These are phyloP conservation scores for Furnarius figulus DNA, from an alignment of 2,113 vertebrate species.

Conservation along the genomic window DNA sequence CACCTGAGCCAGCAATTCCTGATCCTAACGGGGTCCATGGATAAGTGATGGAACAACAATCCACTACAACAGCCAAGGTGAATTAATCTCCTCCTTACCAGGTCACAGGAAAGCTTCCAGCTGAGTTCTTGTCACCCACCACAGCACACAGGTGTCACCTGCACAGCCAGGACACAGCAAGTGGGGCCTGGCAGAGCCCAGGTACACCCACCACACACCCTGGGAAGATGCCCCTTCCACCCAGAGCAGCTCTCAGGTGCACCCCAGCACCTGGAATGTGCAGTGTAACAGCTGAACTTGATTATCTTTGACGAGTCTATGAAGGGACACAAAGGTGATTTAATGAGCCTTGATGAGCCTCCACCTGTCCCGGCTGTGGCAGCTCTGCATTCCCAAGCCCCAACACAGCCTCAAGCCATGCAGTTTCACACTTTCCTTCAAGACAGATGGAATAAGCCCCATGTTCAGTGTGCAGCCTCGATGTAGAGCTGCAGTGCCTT, in stretches of 20 bases:
- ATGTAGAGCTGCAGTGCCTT: not conserved
- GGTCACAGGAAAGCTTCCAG: not conserved
- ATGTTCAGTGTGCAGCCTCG: rapidly evolving
- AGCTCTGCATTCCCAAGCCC: not conserved
- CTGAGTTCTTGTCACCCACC: not conserved
- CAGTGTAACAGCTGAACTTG: rapidly evolving
- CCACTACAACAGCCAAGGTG: rapidly evolving
- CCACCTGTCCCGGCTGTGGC: not conserved
- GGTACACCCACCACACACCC: rapidly evolving
- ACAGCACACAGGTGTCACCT: not conserved
- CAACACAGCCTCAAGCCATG: not conserved
- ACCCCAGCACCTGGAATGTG: not conserved
- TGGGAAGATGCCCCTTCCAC: not conserved
- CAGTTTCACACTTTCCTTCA: rapidly evolving
- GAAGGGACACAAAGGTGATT: not conserved
- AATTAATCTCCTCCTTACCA: not conserved
- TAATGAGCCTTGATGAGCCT: rapidly evolving
- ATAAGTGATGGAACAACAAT: rapidly evolving
- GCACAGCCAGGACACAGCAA: rapidly evolving
- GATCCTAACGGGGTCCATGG: rapidly evolving
- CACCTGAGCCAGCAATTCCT: not conserved
- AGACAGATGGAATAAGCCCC: not conserved
- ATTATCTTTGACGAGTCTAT: no score
- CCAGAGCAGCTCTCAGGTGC: not conserved
- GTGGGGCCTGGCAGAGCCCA: not conserved